Base-by-base conservation (phyloP, 2,888 invertebrate species). In the Xylota segnis region DNA sequence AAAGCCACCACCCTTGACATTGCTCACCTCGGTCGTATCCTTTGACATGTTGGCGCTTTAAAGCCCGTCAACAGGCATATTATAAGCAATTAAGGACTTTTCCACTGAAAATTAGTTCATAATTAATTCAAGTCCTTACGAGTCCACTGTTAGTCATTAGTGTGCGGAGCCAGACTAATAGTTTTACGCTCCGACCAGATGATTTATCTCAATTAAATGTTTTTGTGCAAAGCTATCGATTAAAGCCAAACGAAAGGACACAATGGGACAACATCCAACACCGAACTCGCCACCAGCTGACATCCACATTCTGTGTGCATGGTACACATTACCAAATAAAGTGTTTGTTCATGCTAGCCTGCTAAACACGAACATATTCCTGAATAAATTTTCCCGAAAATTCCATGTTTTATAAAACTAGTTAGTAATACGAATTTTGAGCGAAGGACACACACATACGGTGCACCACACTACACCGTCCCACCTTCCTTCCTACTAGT, bases 371-470 rank as follows among this genome's bases (percentile, higher is more conserved):
- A 50, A 58, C 3, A 59, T 74, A 61, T 52, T 32, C 52, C 29
- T 75, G 84, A 84, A 84, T 84, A 84, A 84, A 84, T 84, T 84
- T 74, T 45, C 37, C 63, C 45, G 58, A 75, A 71, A 79, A 79
- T 75, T 75, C 32, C 70, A 79, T 84, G 84, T 79, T 84, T 84
- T 79, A 75, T 65, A 45, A 75, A 84, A 84, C 79, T 79, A 84
- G 84, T 65, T 65, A 65, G 66, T 58, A 74, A 61, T 61, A 63
- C 66, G 72, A 52, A 61, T 78, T 78, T 68, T 54, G 43, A 83
- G 61, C 32, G 29, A 12, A 68, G 65, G 34, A 63, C 61, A 43
- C 47, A 68, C 45, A 68, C 45, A 56, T 50, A 52, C 32, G 32
- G 40, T 29, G 43, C 29, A 40, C 34, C 27, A 65, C n/a, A 40